Evolutionary conservation across 2,113 vertebrate species (phyloP), one percentile per base, ranked within the genome.

Genomic region (Henicopernis longicauda): DNA sequence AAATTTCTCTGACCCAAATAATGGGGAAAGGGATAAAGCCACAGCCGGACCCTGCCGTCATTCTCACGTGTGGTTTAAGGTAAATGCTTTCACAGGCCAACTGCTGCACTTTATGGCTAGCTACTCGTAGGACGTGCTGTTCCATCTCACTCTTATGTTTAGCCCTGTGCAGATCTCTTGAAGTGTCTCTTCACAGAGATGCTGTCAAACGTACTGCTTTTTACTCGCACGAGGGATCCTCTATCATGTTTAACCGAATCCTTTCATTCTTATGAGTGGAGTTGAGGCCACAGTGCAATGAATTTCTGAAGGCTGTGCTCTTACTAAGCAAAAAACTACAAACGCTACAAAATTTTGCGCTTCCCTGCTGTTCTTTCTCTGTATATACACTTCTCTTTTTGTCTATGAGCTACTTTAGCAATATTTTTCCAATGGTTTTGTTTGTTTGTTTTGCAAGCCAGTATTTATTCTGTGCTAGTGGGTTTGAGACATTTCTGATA

Each of bases 91-190:
- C 11, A 2, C 2, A 14, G 52, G 19, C n/a, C 47, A 6, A 0
- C 47, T 38, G 1, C 8, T 0, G 8, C 13, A 0, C 54, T 42
- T 70, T 40, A 27, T 1, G 1, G 16, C 44, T 27, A 5, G 7
- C 27, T 16, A 0, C 57, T 38, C 3, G 2, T 16, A 21, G 34
- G 23, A 4, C 0, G 0, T 7, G 2, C 13, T 16, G 6, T 27
- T 62, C 21, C 15, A 3, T 27, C 44, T 26, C 50, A 2, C 22
- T 3, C 6, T 59, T 62, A 3, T 3, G 16, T 20, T 55, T 12
- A 57, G 26, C 11, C 31, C 55, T 9, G 25, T 54, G 71, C 11
- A 8, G 36, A 4, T 22, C 42, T 70, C 72, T 22, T 16, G 42
- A 57, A 66, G 20, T 54, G 5, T 2, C n/a, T 50, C 5, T 81